These are phyloP conservation scores for Punctoribates punctum DNA, from an alignment of 2,888 invertebrate species.

Conservation along the genomic window DNA sequence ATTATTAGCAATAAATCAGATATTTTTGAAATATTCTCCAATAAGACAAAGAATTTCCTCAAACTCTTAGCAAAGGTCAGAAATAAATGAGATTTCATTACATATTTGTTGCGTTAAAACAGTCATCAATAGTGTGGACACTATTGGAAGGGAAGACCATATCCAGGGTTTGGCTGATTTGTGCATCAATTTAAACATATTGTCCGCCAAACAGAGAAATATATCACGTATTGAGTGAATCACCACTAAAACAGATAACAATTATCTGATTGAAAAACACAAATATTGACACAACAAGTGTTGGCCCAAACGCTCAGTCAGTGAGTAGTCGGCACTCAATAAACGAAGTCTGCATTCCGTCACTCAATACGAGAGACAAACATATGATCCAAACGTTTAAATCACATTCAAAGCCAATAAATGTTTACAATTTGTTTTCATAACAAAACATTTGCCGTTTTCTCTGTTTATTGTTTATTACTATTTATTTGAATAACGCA, in stretches of 20 bases:
- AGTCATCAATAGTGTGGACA: neutral
- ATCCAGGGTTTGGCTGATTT: too few species aligned
- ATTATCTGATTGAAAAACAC: neutral
- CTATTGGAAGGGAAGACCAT: neutral
- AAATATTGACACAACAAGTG: conserved; percentile 10
- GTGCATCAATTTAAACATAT: neutral
- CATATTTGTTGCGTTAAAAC: conserved; percentile 1
- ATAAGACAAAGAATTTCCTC: too few species aligned
- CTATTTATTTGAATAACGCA: too few species aligned
- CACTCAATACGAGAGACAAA: neutral
- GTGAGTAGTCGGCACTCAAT: neutral
- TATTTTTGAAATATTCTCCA: too few species aligned
- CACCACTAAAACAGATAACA: neutral
- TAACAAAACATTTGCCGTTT: neutral
- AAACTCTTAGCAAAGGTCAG: neutral
- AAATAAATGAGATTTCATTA: neutral
- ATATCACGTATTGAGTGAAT: neutral
- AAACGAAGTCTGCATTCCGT: neutral
- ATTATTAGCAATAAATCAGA: too few species aligned
- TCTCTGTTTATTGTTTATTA: too few species aligned
- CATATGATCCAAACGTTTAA: too few species aligned
- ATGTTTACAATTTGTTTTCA: neutral
- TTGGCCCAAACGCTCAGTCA: neutral
- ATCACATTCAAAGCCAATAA: neutral
- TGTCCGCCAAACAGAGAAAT: conserved; percentile 4